These are phyloP conservation scores for Ditylenchus weischeri DNA, from an alignment of 2,888 invertebrate species.

Conservation along the genomic window DNA sequence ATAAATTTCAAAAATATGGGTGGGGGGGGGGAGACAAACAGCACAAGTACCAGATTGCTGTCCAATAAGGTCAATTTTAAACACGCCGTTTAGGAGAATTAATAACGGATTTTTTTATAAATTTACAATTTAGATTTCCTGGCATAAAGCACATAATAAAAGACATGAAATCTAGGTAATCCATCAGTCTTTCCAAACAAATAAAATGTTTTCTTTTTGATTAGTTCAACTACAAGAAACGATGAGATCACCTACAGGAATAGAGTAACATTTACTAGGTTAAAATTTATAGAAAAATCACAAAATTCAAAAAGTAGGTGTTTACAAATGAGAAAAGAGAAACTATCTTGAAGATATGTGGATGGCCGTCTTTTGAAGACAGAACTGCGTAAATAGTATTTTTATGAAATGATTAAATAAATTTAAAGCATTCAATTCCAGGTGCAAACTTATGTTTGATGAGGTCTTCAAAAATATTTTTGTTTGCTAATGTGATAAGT, in stretches of 20 bases:
- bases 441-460: conserved; percentile 22
- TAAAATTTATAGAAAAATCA: background rate
- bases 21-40: no score
- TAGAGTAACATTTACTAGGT: conserved; percentile 14
- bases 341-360: conserved; percentile 23
- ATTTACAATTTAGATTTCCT: conserved; percentile 12
- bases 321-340: conserved; percentile 26
- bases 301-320: conserved; percentile 3
- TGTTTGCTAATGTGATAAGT: no score
- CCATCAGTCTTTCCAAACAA: conserved; percentile 5
- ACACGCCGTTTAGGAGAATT: no score
- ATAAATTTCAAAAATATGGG: no score
- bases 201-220: no score
- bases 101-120: no score
- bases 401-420: background rate
- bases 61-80: no score
- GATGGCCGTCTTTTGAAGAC: conserved; percentile 23
- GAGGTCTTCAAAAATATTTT: background rate
- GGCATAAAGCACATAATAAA: conserved; percentile 23
- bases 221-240: conserved; percentile 13
- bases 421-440: background rate
- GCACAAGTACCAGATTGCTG: no score
- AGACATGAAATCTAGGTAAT: conserved; percentile 7
- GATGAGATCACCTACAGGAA: conserved; percentile 27
- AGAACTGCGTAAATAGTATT: background rate